Evolutionary conservation across 2,888 invertebrate genomes (phyloP), one percentile per base, ranked within the genome.

Genomic region (Athripsodes cinereus): DNA sequence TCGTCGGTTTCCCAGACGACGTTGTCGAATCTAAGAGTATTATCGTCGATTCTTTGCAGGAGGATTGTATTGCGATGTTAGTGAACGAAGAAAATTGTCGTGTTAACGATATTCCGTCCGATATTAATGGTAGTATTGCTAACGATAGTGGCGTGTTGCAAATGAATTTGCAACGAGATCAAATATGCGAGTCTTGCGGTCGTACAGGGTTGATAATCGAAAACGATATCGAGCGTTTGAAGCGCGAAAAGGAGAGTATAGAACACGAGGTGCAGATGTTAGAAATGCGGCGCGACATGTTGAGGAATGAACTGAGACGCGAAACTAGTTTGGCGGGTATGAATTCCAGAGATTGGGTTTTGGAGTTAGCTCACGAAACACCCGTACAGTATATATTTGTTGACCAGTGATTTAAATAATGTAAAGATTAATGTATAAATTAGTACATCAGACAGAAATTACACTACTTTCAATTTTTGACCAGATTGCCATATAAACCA

Each of bases 211-310:
- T 11, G 18, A 57, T 57, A 19, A 52, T 72, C 2, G 68, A 69
- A 3, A 70, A 71, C 53, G 69, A 72, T 52, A 52, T 72, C n/a
- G 68, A 69, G 1, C 70, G 70, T n/a, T 64, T 72, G 13, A 67
- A 69, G 2, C 69, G 70, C 1, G 72, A 72, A 50, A 68, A 69
- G 21, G 67, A 65, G 1, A 71, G 71, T 57, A 58, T 72, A 2
- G 66, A 66, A 55, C 69, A 69, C 10, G 72, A 72, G 62, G 71
- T 71, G 19, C 71, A 71, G 55, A 67, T 70, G 66, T 61, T 72
- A 5, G 71, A 71, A 52, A 63, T 71, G 18, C 71, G 72, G 47
- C 69, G 70, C 48, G 69, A 69, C 53, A 55, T 52, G 26, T 22
- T 60, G 44, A 57, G 51, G 26, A 55, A 48, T 10, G 56, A 62